Evolutionary conservation across 2,797 vertebrate genomes (phyloP).

Genomic region (Eutrigla gurnardus): DNA sequence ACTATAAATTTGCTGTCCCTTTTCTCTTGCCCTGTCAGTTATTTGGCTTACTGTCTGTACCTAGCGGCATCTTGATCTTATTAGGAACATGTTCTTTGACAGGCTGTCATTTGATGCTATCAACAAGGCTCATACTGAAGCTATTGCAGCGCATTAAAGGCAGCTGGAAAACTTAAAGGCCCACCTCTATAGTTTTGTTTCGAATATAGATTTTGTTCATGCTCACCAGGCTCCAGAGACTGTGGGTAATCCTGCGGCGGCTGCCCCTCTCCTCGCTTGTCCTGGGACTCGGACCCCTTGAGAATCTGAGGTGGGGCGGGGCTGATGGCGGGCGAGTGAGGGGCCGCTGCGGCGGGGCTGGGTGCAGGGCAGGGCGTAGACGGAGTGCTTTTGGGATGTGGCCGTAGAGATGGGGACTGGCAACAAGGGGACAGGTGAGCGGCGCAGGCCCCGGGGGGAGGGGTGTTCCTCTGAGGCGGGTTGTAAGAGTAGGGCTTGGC

Average conservation of each 20-base stretch:
- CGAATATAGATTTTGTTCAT: conserved; percentile 1
- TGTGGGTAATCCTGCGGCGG: conserved; percentile 86
- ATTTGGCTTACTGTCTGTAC: conserved; percentile 19
- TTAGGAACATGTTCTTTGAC: conserved; percentile 18
- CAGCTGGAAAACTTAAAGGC: conserved; percentile 5
- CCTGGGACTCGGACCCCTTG: conserved; percentile 84
- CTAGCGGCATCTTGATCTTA: background rate
- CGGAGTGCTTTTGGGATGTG: conserved; percentile 88
- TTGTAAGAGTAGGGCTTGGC: conserved; percentile 92
- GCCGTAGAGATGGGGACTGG: conserved; percentile 88
- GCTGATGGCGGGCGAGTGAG: conserved; percentile 88
- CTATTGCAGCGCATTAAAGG: conserved; percentile 8
- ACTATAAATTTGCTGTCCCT: conserved; percentile 2
- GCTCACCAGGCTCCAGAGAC: conserved; percentile 92
- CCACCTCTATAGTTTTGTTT: conserved; percentile 3
- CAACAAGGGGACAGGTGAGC: conserved; percentile 92
- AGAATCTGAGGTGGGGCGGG: conserved; percentile 86
- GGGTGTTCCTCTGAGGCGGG: conserved; percentile 82
- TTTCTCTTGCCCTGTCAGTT: background rate
- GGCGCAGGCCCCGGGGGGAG: conserved; percentile 81
- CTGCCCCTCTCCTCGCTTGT: conserved; percentile 86
- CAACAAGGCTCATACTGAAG: background rate
- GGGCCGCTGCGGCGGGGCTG: conserved; percentile 81
- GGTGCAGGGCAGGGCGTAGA: conserved; percentile 88
- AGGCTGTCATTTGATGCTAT: conserved; percentile 9